phyloP scores from a whole-genome alignment of 2,113 vertebrate species.

The Seriola dumerili region DNA sequence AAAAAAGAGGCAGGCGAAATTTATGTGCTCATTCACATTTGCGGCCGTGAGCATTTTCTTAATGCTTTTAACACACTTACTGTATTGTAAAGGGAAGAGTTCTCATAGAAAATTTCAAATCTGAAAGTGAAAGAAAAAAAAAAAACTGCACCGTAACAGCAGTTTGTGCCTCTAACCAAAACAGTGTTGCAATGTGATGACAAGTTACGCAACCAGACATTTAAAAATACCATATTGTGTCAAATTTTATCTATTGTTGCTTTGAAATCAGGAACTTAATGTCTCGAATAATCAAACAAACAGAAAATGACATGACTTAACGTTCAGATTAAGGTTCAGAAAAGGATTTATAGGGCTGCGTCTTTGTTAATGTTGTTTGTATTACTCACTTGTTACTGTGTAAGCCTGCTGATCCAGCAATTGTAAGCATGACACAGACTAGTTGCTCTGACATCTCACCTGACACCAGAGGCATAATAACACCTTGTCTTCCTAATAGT shows the following conservation, averaged over 20 bases:
- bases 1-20: conserved; percentile 59
- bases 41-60: conserved; percentile 74
- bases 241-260: conserved; percentile 9
- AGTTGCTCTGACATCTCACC: conserved; percentile 75
- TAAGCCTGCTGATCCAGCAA: conserved; percentile 72
- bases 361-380: conserved; percentile 54
- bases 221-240: conserved; percentile 19
- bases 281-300: not conserved
- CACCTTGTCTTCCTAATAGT: conserved; percentile 80
- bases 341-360: conserved; percentile 4
- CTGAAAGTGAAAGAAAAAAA: conserved; percentile 74
- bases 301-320: conserved; percentile 6
- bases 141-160: conserved; percentile 48
- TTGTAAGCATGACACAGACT: conserved; percentile 66
- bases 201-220: conserved; percentile 31
- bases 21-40: conserved; percentile 83
- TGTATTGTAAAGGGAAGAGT: conserved; percentile 45
- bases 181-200: conserved; percentile 47
- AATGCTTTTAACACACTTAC: conserved; percentile 81
- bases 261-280: not conserved
- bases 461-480: conserved; percentile 83
- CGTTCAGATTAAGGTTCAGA: conserved; percentile 1
- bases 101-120: conserved; percentile 50
- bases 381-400: conserved; percentile 52
- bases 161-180: conserved; percentile 54